Evolutionary conservation across 2,113 vertebrate genomes (phyloP), one percentile per base, ranked within the genome.

Genomic region (Rattus rattus): DNA sequence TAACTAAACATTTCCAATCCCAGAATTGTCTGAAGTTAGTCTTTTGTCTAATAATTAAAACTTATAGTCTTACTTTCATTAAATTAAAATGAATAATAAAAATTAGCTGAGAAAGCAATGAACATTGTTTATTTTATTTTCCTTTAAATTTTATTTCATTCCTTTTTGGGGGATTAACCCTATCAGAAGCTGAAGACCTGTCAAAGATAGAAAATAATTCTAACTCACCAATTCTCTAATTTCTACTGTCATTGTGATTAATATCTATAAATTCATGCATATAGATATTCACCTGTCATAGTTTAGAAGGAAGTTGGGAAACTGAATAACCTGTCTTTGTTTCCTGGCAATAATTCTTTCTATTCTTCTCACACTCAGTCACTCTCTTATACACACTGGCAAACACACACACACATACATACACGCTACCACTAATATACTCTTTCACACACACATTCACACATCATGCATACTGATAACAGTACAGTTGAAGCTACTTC

Each of bases 171-270:
- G 4, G 3, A 93, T 43, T 61, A 94, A 76, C 33, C 5, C 19
- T 85, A 39, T 81, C 22, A 81, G 9, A 81, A 26, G 12, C 6
- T 39, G 93, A 90, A 81, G 65, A 0, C 43, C 79, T 52, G 30
- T 76, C n/a, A 70, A 90, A 84, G 1, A 80, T 22, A 10, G 52
- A 88, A 94, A 39, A 39, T 0, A 91, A 83, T 54, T 92, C 14
- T 75, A 43, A 26, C 12, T 84, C 36, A 94, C 92, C 75, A 96
- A 96, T 92, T 80, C 4, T 28, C 49, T 95, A 94, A 94, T 94
- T 96, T 95, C 36, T 88, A 39, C 91, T 94, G 39, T 67, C 75
- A 83, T 90, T 90, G 43, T 26, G 93, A 95, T 92, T 93, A 94
- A 95, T 95, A 94, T 52, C 24, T 72, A 47, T 75, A 94, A 95